Percentiles rank a stretch among this genome's conserved stretches.
Evolutionary conservation across 2,888 invertebrate genomes (phyloP).

Genomic region (Athalia rosae): DNA sequence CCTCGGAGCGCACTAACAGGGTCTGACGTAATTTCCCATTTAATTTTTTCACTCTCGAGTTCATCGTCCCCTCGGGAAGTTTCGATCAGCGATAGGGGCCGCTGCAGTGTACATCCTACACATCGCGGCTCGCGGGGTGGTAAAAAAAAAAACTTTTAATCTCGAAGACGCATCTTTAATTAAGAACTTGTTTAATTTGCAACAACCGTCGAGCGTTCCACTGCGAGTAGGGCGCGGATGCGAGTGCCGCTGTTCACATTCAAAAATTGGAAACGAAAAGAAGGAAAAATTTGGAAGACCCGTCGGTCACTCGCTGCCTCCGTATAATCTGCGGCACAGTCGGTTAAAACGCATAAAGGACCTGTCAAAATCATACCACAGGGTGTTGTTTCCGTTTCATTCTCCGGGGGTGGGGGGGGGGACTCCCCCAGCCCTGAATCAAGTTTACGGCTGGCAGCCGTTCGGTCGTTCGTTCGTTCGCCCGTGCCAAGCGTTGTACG

Average conservation of each 20-base stretch:
- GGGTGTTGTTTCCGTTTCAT: constrained; percentile 39
- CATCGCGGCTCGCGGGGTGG: too few relatives aligned
- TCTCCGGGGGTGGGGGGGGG: too few relatives aligned
- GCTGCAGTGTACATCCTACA: too few relatives aligned
- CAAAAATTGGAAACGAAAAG: too few relatives aligned
- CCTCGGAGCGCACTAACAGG: background rate
- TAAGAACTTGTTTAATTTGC: too few relatives aligned
- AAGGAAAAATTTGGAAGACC: too few relatives aligned
- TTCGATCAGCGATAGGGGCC: constrained; percentile 13
- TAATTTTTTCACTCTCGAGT: constrained; percentile 20
- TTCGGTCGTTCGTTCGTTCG: constrained; percentile 50
- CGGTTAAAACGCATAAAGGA: constrained; percentile 13
- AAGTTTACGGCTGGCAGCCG: constrained; percentile 64
- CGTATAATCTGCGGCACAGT: background rate
- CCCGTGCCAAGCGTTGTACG: constrained; percentile 58
- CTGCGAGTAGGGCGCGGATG: too few relatives aligned
- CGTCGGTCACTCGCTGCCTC: background rate
- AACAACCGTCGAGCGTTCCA: too few relatives aligned
- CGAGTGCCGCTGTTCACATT: too few relatives aligned
- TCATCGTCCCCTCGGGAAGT: constrained; percentile 24
- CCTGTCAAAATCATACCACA: constrained; percentile 34
- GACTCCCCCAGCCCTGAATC: constrained; percentile 47
- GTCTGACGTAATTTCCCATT: constrained; percentile 36
- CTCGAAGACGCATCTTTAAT: too few relatives aligned
- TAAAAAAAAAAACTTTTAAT: too few relatives aligned